Conservation (phyloP, 2,888 invertebrate genomes). For the Ennomos quercinarius region DNA sequence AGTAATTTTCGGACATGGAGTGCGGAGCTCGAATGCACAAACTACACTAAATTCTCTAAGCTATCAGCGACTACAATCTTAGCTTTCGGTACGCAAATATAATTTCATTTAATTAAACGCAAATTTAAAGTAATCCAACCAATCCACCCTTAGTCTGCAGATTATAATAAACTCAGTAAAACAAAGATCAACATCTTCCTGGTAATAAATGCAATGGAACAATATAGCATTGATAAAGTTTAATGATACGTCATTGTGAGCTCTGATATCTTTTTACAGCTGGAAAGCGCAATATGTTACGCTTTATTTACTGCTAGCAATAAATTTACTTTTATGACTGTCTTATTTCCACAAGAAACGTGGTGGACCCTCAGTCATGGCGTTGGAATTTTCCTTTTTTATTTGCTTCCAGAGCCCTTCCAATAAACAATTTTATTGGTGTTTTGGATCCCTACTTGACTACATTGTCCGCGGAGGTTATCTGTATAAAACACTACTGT, state of each 20-base stretch:
- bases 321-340: conserved; percentile 80
- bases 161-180: conserved; percentile 30
- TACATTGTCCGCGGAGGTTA: conserved; percentile 5
- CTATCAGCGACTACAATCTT: too few relatives aligned
- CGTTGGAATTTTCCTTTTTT: conserved; percentile 64
- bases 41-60: too few relatives aligned
- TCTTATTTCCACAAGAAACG: conserved; percentile 73
- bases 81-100: too few relatives aligned
- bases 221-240: conserved; percentile 52
- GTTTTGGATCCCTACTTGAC: conserved; percentile 45
- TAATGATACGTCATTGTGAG: conserved; percentile 56
- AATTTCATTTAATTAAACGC: too few relatives aligned
- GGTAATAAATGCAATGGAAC: conserved; percentile 27
- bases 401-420: conserved; percentile 55
- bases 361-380: conserved; percentile 48
- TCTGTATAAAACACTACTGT: too few relatives aligned
- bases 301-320: conserved; percentile 75
- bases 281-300: conserved; percentile 72
- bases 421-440: conserved; percentile 75
- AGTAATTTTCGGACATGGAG: too few relatives aligned
- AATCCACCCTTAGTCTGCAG: conserved; percentile 18
- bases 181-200: conserved; percentile 27
- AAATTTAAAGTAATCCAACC: too few relatives aligned
- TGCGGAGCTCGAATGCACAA: too few relatives aligned
- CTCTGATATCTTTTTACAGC: conserved; percentile 66